These are phyloP conservation scores for Numenius phaeopus DNA, from an alignment of 2,797 vertebrate species.

Conservation along the genomic window DNA sequence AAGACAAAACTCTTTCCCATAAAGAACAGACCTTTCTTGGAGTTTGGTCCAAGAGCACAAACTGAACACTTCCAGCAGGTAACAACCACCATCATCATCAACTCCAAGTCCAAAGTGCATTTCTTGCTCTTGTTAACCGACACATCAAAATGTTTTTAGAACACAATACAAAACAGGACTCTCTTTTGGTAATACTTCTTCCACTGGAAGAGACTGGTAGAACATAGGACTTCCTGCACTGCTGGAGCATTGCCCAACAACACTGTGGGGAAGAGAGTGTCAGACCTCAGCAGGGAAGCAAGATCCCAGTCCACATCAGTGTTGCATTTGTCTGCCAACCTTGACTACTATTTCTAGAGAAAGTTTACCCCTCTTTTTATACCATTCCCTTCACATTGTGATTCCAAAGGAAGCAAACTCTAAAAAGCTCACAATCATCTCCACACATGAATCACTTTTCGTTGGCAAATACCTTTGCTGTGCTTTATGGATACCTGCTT, in stretches of 20 bases:
- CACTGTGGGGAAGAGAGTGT: background rate
- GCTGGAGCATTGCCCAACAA: background rate
- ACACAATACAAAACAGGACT: background rate
- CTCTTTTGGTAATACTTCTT: background rate
- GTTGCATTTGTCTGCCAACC: background rate
- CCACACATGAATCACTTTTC: slow-evolving; percentile 37
- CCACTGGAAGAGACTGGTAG: background rate
- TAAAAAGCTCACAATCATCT: slow-evolving; percentile 17
- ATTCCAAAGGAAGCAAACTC: background rate
- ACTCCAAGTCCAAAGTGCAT: background rate
- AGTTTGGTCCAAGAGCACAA: background rate
- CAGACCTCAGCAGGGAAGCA: background rate
- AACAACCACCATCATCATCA: background rate
- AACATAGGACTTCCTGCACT: background rate
- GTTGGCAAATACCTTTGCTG: slow-evolving; percentile 18
- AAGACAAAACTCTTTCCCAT: background rate
- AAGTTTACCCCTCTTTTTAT: background rate
- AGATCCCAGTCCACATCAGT: background rate
- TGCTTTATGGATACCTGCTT: background rate
- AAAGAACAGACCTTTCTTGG: background rate
- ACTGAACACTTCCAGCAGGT: background rate
- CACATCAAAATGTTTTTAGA: no score
- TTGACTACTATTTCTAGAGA: background rate
- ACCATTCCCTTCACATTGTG: background rate
- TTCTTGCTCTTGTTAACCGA: background rate